A percentile compares a stretch with the other conserved stretches of the same genome.
Evolutionary conservation across 2,888 invertebrate species (phyloP).

Genomic region (Cantharis lateralis): DNA sequence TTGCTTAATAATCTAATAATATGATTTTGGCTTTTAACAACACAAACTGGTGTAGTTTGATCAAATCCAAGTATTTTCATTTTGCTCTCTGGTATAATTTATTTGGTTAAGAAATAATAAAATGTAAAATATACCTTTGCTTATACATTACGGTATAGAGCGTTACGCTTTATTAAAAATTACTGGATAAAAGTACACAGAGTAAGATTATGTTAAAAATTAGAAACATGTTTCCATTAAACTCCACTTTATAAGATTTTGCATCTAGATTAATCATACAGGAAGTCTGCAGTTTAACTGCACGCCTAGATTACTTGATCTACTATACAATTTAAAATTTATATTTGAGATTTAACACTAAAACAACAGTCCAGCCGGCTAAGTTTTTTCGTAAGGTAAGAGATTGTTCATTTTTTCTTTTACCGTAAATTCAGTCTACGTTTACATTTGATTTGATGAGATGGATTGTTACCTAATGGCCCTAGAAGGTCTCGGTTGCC

Average conservation of each 20-base stretch:
- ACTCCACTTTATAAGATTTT: not conserved
- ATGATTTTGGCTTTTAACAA: no score
- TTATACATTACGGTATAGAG: no score
- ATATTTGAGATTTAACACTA: not conserved
- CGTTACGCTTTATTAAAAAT: no score
- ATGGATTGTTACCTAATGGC: not conserved
- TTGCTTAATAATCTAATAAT: no score
- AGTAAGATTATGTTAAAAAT: no score
- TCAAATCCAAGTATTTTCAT: no score
- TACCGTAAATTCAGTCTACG: not conserved
- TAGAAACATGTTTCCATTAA: no score
- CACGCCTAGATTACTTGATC: not conserved
- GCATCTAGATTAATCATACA: not conserved
- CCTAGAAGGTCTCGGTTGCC: not conserved
- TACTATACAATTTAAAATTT: not conserved
- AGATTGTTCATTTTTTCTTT: not conserved
- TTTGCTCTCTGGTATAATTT: no score
- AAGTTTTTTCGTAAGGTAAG: not conserved
- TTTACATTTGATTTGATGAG: not conserved
- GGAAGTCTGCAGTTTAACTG: not conserved
- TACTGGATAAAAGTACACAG: no score
- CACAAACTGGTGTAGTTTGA: no score
- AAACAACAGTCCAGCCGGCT: not conserved
- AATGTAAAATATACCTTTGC: no score
- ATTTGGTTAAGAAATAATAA: no score